These are phyloP conservation scores for Sphinx pinastri DNA, from an alignment of 2,888 invertebrate genomes.

Conservation along the genomic window DNA sequence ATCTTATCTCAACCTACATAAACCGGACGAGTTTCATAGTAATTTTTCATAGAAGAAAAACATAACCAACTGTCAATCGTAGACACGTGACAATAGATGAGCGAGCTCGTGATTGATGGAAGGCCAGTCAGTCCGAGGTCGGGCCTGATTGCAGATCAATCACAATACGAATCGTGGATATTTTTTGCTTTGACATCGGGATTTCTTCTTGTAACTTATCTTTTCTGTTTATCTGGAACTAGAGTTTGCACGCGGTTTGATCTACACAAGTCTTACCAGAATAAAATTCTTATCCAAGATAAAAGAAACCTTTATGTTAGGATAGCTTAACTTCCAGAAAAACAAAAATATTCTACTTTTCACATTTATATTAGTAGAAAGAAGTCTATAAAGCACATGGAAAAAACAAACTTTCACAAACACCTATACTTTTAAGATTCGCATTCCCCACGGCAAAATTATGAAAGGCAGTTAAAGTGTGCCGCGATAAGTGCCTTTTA, in stretches of 20 bases:
- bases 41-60: constrained; percentile 43
- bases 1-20: not conserved
- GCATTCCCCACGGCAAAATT: not conserved
- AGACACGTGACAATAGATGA: constrained; percentile 48
- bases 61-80: constrained; percentile 51
- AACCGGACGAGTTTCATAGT: constrained; percentile 7
- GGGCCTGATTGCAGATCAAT: constrained; percentile 59
- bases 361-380: no score
- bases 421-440: not conserved
- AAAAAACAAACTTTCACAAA: not conserved
- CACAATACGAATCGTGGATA: constrained; percentile 44
- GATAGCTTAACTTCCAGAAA: no score
- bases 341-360: no score
- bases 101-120: constrained; percentile 60
- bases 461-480: constrained; percentile 19
- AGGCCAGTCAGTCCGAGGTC: constrained; percentile 45
- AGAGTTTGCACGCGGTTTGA: not conserved
- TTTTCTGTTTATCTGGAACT: not conserved
- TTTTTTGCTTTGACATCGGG: constrained; percentile 12
- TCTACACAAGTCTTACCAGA: no score
- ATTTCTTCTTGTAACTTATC: constrained; percentile 8
- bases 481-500: constrained; percentile 26
- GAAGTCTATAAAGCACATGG: no score
- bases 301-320: no score
- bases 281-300: no score